Evolutionary conservation across 2,888 invertebrate species (phyloP).

Genomic region (Scrobipalpa costella): DNA sequence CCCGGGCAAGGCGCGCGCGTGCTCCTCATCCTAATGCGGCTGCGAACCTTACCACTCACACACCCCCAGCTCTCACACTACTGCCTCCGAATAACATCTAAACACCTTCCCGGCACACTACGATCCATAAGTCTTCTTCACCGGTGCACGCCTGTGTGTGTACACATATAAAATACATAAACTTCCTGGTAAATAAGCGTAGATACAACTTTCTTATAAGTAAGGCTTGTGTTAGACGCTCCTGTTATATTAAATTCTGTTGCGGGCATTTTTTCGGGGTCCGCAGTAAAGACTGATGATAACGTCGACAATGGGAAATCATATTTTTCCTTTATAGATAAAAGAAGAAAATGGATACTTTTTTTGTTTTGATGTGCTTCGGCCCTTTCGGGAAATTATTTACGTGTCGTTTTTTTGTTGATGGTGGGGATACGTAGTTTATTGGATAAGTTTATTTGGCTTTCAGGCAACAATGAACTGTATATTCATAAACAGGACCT

Average conservation of each 20-base stretch:
- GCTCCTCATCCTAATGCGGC: constrained; percentile 75
- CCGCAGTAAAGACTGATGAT: constrained; percentile 56
- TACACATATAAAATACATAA: constrained; percentile 68
- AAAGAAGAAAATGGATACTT: constrained; percentile 55
- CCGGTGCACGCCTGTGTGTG: constrained; percentile 46
- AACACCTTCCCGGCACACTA: constrained; percentile 52
- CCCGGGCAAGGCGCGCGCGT: constrained; percentile 76
- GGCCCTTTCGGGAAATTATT: constrained; percentile 51
- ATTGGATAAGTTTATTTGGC: constrained; percentile 7
- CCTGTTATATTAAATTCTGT: constrained; percentile 77
- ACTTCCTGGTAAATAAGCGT: constrained; percentile 78
- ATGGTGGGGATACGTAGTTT: constrained; percentile 18
- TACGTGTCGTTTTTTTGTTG: constrained; percentile 48
- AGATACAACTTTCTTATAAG: constrained; percentile 71
- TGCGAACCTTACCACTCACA: constrained; percentile 69
- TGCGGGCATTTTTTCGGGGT: constrained; percentile 60
- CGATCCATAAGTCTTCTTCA: constrained; percentile 48
- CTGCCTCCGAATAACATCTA: constrained; percentile 47
- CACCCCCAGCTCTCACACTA: constrained; percentile 59
- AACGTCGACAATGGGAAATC: constrained; percentile 65
- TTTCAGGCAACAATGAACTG: background rate
- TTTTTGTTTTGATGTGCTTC: constrained; percentile 52
- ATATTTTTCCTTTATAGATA: constrained; percentile 60
- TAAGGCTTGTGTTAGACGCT: constrained; percentile 61
- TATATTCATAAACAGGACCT: background rate